Evolutionary conservation across 2,113 vertebrate genomes (phyloP).

Genomic region (Pyrgilauda ruficollis): DNA sequence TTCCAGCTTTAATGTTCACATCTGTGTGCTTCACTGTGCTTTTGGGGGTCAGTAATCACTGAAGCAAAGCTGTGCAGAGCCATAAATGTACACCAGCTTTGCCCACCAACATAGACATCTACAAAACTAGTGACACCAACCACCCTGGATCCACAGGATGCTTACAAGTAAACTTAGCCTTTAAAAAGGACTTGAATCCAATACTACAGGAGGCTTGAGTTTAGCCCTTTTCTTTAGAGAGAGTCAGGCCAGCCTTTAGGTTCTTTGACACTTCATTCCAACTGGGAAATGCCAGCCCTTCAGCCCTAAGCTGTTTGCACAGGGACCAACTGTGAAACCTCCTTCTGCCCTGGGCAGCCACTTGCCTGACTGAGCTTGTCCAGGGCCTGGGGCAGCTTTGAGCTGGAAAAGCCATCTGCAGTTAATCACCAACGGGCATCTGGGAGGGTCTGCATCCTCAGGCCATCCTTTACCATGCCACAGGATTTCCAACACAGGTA

Average conservation of each 20-base stretch:
- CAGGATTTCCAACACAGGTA: neutral
- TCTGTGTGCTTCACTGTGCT: neutral
- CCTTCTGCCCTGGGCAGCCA: neutral
- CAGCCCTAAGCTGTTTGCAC: neutral
- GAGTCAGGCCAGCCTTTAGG: neutral
- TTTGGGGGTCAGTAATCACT: neutral
- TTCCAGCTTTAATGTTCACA: neutral
- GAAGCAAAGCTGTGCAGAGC: neutral
- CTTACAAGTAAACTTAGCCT: neutral
- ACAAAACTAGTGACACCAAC: neutral
- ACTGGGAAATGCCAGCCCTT: neutral
- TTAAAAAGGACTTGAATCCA: neutral
- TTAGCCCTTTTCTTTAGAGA: neutral
- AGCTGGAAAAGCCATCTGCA: neutral
- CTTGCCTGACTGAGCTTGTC: neutral
- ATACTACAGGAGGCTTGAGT: neutral
- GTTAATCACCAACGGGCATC: rapidly evolving
- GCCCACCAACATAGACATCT: neutral
- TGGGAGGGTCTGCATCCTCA: neutral
- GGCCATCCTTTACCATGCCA: neutral
- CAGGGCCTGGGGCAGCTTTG: neutral
- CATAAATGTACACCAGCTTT: neutral
- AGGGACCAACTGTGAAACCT: neutral
- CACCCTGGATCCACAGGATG: neutral
- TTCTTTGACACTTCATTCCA: neutral